Conservation (phyloP, 1,140 invertebrate genomes). For the Drosophila kepulauana region DNA sequence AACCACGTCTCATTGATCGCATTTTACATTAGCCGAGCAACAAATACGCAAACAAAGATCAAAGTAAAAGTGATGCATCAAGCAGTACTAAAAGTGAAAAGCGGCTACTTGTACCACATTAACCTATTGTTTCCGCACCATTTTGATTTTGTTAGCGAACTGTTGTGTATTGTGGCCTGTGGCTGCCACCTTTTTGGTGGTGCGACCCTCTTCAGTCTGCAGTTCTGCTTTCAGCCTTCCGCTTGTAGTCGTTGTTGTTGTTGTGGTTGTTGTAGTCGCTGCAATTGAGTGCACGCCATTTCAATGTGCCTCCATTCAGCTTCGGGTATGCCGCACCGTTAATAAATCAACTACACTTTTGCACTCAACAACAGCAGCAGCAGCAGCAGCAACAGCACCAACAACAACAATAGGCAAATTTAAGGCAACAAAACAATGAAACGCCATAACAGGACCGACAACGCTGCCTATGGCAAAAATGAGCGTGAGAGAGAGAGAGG, state of each 20-base stretch:
- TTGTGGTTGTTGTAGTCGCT: conserved; percentile 38
- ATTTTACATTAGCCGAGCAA: background rate
- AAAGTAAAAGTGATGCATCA: conserved; percentile 17
- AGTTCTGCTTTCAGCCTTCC: background rate
- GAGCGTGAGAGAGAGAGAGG: background rate
- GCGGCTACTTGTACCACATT: conserved; percentile 48
- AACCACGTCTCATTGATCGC: background rate
- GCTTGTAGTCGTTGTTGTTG: conserved; percentile 5
- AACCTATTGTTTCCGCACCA: conserved; percentile 62
- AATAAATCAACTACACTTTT: conserved; percentile 81
- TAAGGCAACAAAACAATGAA: conserved; percentile 72
- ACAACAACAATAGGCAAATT: conserved; percentile 56
- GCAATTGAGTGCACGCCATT: conserved; percentile 62
- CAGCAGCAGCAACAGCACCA: conserved; percentile 39
- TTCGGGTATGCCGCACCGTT: conserved; percentile 54
- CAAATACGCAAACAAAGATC: background rate
- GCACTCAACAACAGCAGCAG: conserved; percentile 57
- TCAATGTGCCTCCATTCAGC: conserved; percentile 47
- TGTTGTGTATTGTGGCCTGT: conserved; percentile 19
- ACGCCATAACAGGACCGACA: conserved; percentile 69
- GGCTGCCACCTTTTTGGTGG: conserved; percentile 18
- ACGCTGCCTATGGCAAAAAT: conserved; percentile 38
- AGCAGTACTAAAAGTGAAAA: background rate
- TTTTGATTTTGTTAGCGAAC: conserved; percentile 56
- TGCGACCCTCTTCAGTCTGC: conserved; percentile 21